phyloP scores from a whole-genome alignment of 2,888 invertebrate species.

The Eumerus sabulonum region DNA sequence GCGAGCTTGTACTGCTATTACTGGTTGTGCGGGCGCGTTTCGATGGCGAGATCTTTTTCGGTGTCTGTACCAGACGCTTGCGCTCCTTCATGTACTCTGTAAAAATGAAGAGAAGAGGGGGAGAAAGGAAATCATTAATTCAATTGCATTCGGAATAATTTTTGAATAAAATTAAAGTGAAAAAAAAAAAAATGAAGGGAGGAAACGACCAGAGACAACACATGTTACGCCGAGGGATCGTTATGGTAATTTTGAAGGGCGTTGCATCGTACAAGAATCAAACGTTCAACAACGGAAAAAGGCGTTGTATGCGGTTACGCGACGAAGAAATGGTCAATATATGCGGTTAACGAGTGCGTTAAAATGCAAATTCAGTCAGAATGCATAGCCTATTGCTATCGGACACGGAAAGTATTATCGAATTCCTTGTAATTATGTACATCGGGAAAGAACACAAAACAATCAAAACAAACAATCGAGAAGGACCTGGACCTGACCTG shows the following conservation, averaged over 20 bases:
- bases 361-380: too few relatives aligned
- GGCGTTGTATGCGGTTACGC: too few relatives aligned
- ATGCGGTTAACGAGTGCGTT: too few relatives aligned
- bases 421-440: background rate
- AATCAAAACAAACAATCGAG: slow-evolving; percentile 17
- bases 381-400: too few relatives aligned
- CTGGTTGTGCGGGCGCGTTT: slow-evolving; percentile 77
- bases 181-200: background rate
- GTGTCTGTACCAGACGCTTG: slow-evolving; percentile 77
- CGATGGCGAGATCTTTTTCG: slow-evolving; percentile 77
- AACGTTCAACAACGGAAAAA: background rate
- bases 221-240: background rate
- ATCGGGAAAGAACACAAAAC: background rate
- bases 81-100: slow-evolving; percentile 79
- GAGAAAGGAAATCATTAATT: slow-evolving; percentile 38
- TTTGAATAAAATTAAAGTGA: background rate
- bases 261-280: slow-evolving; percentile 1
- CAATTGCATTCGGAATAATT: slow-evolving; percentile 10
- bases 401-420: background rate
- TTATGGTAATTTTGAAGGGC: slow-evolving; percentile 10
- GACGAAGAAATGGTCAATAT: too few relatives aligned
- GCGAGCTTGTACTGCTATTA: slow-evolving; percentile 62
- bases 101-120: slow-evolving; percentile 55
- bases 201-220: background rate
- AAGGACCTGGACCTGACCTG: slow-evolving; percentile 11